phyloP scores from a whole-genome alignment of 2,113 vertebrate genomes.

The Oreochromis aureus region DNA sequence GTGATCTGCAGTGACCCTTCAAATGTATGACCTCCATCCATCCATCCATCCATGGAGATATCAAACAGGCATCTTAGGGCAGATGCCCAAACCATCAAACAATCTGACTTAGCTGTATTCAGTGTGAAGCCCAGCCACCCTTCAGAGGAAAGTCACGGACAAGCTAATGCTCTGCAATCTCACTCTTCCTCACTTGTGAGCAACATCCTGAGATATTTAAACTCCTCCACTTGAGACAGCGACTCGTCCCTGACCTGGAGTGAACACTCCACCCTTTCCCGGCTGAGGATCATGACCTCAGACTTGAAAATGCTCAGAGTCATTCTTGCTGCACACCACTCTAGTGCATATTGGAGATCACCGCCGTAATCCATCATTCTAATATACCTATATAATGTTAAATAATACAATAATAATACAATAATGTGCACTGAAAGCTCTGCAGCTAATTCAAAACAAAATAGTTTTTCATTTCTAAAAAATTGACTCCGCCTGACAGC shows the following conservation, averaged over 20 bases:
- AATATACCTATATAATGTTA: not conserved
- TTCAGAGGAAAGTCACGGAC: not conserved
- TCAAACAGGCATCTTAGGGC: not conserved
- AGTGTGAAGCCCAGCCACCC: not conserved
- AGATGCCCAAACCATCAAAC: not conserved
- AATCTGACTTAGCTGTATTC: not conserved
- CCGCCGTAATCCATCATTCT: not conserved
- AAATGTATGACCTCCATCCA: not conserved
- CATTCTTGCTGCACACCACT: not conserved
- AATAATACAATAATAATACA: not conserved
- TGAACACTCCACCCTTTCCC: not conserved
- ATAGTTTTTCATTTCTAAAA: not conserved
- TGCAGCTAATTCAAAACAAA: not conserved
- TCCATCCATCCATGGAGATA: not conserved
- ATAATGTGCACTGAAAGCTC: not conserved
- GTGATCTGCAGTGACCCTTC: not conserved
- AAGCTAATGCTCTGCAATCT: not conserved
- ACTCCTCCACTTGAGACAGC: not conserved
- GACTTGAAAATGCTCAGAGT: not conserved
- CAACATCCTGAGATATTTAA: not conserved
- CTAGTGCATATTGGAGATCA: not conserved
- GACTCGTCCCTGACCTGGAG: not conserved
- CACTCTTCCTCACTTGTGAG: not conserved
- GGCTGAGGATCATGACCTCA: not conserved
- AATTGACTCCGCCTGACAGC: not conserved